Conservation (phyloP, 1,140 invertebrate genomes). For the Papilio xuthus region DNA sequence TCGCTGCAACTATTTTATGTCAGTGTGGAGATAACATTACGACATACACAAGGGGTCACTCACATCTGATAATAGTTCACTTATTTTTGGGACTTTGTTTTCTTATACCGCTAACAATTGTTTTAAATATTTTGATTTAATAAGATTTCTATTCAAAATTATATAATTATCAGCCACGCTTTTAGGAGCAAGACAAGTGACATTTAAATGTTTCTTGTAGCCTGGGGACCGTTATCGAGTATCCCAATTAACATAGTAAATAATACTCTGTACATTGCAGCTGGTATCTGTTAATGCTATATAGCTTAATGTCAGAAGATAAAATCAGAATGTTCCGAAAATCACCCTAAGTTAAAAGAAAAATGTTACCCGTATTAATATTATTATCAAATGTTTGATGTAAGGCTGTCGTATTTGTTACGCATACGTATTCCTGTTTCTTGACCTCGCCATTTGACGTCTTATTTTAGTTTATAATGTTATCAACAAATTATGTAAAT, state of each 20-base stretch:
- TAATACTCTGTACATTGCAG: background rate
- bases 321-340: background rate
- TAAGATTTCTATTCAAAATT: background rate
- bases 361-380: background rate
- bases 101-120: background rate
- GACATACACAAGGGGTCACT: background rate
- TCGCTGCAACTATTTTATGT: background rate
- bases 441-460: conserved; percentile 3
- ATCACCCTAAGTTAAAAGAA: background rate
- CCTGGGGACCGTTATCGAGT: no score
- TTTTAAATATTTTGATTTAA: background rate
- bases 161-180: background rate
- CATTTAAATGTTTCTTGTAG: background rate
- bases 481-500: background rate
- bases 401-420: background rate
- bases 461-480: background rate
- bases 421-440: background rate
- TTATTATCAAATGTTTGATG: background rate
- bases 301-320: no score
- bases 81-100: background rate
- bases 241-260: background rate
- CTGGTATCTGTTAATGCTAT: no score
- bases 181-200: background rate
- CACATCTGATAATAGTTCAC: background rate
- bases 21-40: background rate